These are phyloP conservation scores for Chromis chromis DNA, from an alignment of 2,797 vertebrate species.

Conservation along the genomic window DNA sequence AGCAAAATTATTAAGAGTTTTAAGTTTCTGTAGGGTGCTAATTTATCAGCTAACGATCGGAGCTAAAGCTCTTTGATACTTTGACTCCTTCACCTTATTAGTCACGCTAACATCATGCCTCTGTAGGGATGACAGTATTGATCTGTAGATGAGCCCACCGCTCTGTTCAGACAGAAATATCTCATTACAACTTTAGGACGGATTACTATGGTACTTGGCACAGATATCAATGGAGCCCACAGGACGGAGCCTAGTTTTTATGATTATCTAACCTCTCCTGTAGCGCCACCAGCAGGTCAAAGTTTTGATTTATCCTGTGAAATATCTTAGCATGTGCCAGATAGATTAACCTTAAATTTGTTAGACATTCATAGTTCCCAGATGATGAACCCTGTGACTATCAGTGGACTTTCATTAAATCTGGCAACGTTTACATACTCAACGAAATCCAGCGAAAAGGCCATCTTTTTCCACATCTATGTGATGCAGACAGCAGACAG, in stretches of 20 bases:
- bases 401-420: no score
- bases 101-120: neutral
- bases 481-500: no score
- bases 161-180: conserved; percentile 15
- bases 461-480: no score
- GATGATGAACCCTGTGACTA: neutral
- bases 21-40: conserved; percentile 20
- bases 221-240: neutral
- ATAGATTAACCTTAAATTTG: neutral
- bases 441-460: no score
- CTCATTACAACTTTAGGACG: neutral
- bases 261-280: neutral
- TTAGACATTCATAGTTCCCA: neutral
- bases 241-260: neutral
- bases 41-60: conserved; percentile 25
- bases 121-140: neutral
- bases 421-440: no score
- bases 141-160: neutral
- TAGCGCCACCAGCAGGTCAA: neutral
- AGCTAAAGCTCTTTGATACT: neutral
- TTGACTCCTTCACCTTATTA: neutral
- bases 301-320: neutral
- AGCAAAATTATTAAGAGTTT: conserved; percentile 32
- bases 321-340: neutral
- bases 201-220: neutral